Percentiles rank a stretch among this genome's conserved stretches.
Evolutionary conservation across 2,113 vertebrate genomes (phyloP).

Genomic region (Campylomormyrus numenius): DNA sequence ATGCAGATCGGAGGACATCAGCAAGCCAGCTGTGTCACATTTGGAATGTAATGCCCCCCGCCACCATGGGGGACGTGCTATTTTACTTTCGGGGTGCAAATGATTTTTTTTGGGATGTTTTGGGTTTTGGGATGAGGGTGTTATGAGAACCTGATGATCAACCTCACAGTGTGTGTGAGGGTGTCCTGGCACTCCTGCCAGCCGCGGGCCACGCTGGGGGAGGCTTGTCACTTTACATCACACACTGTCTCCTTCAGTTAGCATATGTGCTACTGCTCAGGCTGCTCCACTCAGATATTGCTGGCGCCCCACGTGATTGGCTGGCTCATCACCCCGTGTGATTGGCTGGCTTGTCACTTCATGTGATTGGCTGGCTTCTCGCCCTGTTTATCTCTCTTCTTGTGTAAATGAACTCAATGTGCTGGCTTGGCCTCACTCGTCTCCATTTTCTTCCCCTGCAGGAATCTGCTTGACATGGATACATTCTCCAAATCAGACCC

Average conservation of each 20-base stretch:
- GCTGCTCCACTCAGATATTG: not conserved
- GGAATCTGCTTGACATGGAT: slow-evolving; percentile 84
- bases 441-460: slow-evolving; percentile 32
- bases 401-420: not conserved
- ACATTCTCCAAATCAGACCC: slow-evolving; percentile 95
- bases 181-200: not conserved
- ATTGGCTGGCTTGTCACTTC: not conserved
- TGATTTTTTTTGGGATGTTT: too few relatives aligned
- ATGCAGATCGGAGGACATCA: not conserved
- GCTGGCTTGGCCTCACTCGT: not conserved
- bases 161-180: not conserved
- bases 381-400: not conserved
- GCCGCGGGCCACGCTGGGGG: not conserved
- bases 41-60: not conserved
- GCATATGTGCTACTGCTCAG: not conserved
- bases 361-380: not conserved
- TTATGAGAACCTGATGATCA: not conserved
- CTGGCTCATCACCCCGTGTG: not conserved
- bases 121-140: not conserved
- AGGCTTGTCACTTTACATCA: not conserved
- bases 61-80: not conserved
- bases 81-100: not conserved
- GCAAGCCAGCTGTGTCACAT: not conserved
- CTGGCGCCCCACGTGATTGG: not conserved
- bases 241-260: not conserved